phyloP scores from a whole-genome alignment of 92 coral and sea anemone species.

The Montipora capitata region DNA sequence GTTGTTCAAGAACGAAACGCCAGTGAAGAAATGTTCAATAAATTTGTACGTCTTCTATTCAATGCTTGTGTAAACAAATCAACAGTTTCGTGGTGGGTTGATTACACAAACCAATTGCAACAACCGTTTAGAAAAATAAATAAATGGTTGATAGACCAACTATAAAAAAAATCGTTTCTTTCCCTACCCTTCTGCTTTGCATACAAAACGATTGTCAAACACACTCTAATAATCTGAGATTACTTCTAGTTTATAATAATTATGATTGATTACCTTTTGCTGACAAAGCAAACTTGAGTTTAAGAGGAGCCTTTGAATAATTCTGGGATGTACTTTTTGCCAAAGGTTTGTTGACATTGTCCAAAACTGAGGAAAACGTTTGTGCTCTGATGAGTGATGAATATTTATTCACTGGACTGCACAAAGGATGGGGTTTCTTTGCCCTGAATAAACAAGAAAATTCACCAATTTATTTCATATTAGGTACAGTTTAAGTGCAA shows the following conservation, averaged over 20 bases:
- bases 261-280: constrained; percentile 80
- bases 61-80: no score
- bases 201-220: no score
- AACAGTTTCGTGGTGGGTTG: no score
- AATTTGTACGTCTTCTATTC: no score
- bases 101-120: no score
- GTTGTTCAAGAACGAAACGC: no score
- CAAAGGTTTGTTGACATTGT: constrained; percentile 13
- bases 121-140: no score
- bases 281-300: constrained; percentile 88
- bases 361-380: constrained; percentile 77
- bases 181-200: no score
- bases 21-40: no score
- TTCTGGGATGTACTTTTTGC: constrained; percentile 52
- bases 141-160: no score
- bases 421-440: constrained; percentile 92
- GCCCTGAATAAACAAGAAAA: constrained; percentile 51
- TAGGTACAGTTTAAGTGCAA: no score
- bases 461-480: not conserved
- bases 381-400: constrained; percentile 81
- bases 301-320: constrained; percentile 88
- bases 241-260: not conserved
- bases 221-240: not conserved
- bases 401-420: constrained; percentile 86
- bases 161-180: no score